These are phyloP conservation scores for Felis catus DNA, from an alignment of 2,113 vertebrate genomes.

Conservation along the genomic window F.catus_Fca126_mat1.0 CM031421.1:112498501-112499000, in stretches of 20 bases:
- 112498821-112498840: neutral
- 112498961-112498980: fast-evolving
- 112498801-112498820: fast-evolving
- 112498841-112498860: neutral
- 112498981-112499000: no score
- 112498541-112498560: neutral
- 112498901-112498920: fast-evolving
- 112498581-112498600: fast-evolving
- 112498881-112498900: fast-evolving
- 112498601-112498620: neutral
- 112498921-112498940: fast-evolving
- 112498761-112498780: neutral
- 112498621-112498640: neutral
- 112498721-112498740: fast-evolving
- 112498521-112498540: neutral
- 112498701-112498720: fast-evolving
- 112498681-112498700: neutral
- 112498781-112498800: no score
- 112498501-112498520: fast-evolving
- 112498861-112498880: fast-evolving
- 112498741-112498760: neutral
- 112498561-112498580: neutral
- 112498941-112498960: fast-evolving
- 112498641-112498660: neutral
- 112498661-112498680: neutral